Conservation (phyloP, 2,113 vertebrate genomes). For the Micronisus gabar region DNA sequence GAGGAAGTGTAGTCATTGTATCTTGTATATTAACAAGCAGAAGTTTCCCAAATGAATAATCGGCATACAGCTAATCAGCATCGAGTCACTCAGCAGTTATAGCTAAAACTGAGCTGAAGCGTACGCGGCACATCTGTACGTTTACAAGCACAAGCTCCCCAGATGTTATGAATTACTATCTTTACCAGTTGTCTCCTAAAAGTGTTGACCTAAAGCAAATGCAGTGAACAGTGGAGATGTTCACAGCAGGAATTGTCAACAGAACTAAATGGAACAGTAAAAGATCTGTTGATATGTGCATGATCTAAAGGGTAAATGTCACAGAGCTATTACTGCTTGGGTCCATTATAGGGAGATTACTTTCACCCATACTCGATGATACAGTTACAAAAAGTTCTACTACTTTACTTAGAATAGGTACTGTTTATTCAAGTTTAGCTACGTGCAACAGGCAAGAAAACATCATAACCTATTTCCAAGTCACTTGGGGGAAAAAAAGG, state of each 20-base stretch:
- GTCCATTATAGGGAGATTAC: background rate
- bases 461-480: background rate
- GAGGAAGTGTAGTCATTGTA: background rate
- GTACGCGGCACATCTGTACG: constrained; percentile 5
- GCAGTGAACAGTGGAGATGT: constrained; percentile 47
- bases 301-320: constrained; percentile 1
- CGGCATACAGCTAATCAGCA: background rate
- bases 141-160: constrained; percentile 17
- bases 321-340: background rate
- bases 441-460: constrained; percentile 14
- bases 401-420: background rate
- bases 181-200: constrained; percentile 44
- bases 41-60: constrained; percentile 3
- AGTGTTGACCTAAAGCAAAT: constrained; percentile 51
- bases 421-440: background rate
- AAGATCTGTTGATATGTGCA: constrained; percentile 6
- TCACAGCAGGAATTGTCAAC: constrained; percentile 65
- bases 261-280: constrained; percentile 13
- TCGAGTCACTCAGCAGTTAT: background rate
- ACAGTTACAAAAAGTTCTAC: background rate
- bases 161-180: constrained; percentile 61
- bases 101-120: background rate
- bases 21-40: background rate
- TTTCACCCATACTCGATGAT: background rate
- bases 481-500: background rate